Conservation (phyloP, 64 coral and sea anemone species). For the Porites lutea region DNA sequence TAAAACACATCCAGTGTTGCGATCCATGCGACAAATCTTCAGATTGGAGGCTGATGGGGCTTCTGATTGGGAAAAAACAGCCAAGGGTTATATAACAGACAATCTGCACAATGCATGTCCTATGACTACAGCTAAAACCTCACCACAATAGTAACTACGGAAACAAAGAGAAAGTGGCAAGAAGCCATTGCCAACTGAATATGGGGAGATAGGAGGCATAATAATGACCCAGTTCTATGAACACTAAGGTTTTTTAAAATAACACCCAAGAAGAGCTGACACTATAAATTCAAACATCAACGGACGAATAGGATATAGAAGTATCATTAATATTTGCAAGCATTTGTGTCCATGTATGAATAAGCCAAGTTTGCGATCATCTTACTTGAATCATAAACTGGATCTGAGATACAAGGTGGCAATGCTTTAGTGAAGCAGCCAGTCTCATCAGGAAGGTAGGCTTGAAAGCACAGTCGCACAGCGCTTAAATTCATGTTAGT, state of each 20-base stretch:
- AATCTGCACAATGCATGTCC: no score
- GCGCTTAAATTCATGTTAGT: slow-evolving; percentile 80
- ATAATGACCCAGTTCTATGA: no score
- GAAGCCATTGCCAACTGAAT: no score
- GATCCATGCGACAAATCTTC: slow-evolving; percentile 97
- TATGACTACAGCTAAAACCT: neutral
- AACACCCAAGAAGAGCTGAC: no score
- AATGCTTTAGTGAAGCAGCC: slow-evolving; percentile 87
- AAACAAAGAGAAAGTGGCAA: no score
- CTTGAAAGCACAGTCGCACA: slow-evolving; percentile 95
- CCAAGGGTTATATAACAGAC: no score
- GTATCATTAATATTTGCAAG: no score
- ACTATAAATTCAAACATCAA: no score
- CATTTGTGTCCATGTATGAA: neutral
- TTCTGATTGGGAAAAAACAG: slow-evolving; percentile 39
- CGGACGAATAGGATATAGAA: no score
- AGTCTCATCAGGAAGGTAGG: slow-evolving; percentile 88
- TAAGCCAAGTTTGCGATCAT: neutral
- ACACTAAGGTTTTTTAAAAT: no score
- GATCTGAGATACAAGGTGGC: slow-evolving; percentile 69
- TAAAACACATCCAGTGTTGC: slow-evolving; percentile 83
- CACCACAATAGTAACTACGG: neutral
- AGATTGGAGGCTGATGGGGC: slow-evolving; percentile 83
- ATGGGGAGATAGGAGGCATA: no score
- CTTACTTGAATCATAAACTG: slow-evolving; percentile 98